Evolutionary conservation across 2,113 vertebrate species (phyloP).

Genomic region (Semnopithecus entellus): DNA sequence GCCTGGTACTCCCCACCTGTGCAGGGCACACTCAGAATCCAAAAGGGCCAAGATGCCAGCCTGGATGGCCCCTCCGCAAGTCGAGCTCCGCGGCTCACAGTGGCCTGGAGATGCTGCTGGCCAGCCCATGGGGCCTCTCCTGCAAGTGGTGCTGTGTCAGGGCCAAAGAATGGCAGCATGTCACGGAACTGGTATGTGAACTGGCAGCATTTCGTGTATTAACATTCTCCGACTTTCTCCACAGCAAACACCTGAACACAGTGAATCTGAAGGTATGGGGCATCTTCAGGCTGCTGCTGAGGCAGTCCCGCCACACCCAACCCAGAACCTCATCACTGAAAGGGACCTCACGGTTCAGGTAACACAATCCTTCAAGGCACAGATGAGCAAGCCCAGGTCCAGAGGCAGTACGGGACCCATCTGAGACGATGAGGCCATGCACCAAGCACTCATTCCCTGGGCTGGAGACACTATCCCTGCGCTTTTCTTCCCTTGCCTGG

Average conservation of each 20-base stretch:
- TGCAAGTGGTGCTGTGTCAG: neutral
- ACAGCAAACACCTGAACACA: neutral
- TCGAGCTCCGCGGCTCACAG: neutral
- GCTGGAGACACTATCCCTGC: neutral
- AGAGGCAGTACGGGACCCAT: rapidly evolving
- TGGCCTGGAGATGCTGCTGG: neutral
- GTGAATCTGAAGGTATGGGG: neutral
- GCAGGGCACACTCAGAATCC: neutral
- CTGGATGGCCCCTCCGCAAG: neutral
- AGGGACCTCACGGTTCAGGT: neutral
- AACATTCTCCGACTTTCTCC: neutral
- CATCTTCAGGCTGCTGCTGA: neutral
- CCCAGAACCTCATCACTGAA: neutral
- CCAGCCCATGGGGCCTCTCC: neutral
- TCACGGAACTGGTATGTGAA: rapidly evolving
- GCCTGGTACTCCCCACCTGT: neutral
- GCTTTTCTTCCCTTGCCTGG: neutral
- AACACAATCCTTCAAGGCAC: neutral
- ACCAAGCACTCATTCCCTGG: neutral
- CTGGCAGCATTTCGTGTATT: neutral
- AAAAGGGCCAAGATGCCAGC: neutral
- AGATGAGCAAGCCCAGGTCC: neutral
- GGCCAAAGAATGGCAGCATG: neutral
- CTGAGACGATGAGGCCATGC: neutral
- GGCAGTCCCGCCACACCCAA: neutral